Percentiles rank a stretch among this genome's conserved stretches.
phyloP scores from a whole-genome alignment of 1,140 invertebrate genomes.

The Caenorhabditis latens region DNA sequence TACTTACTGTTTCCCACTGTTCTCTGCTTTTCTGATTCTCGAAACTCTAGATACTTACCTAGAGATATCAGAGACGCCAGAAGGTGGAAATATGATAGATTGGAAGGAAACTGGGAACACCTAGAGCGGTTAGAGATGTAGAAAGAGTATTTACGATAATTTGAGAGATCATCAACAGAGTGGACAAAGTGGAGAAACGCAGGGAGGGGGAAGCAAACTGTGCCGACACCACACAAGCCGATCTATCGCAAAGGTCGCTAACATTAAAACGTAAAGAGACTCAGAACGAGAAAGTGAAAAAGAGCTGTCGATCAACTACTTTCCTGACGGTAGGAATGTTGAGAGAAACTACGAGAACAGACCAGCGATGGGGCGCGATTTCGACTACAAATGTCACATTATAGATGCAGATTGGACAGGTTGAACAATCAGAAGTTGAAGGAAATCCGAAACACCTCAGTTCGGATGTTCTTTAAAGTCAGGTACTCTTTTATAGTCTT shows the following conservation, averaged over 20 bases:
- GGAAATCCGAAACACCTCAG: no score
- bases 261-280: constrained; percentile 36
- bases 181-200: constrained; percentile 21
- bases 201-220: constrained; percentile 20
- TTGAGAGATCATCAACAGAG: constrained; percentile 29
- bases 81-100: constrained; percentile 52
- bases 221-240: constrained; percentile 53
- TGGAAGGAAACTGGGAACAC: constrained; percentile 15
- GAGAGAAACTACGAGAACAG: constrained; percentile 36
- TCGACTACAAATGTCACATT: not conserved
- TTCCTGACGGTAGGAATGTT: not conserved
- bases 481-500: no score
- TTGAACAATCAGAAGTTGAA: no score
- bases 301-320: constrained; percentile 20
- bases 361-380: not conserved
- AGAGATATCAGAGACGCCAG: constrained; percentile 10
- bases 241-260: constrained; percentile 50
- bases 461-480: no score
- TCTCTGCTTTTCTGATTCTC: not conserved
- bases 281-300: constrained; percentile 23
- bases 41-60: not conserved
- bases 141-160: constrained; percentile 46
- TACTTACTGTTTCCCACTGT: constrained; percentile 37
- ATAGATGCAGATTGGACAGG: not conserved
- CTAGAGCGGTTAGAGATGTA: constrained; percentile 45